phyloP scores from a whole-genome alignment of 2,113 vertebrate species.

The Tiliqua scincoides region DNA sequence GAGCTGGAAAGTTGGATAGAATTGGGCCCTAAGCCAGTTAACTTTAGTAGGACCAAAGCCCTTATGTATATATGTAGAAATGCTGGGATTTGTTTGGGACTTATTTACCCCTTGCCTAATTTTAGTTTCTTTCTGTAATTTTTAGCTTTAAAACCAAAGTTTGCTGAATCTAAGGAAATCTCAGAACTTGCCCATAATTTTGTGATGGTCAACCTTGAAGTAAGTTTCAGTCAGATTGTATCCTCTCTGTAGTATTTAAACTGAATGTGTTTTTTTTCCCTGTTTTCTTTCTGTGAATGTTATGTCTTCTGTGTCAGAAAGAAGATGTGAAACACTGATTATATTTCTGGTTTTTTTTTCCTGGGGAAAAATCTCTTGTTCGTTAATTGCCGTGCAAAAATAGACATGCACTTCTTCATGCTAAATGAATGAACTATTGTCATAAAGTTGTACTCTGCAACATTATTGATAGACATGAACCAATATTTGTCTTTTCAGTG shows the following conservation, averaged over 20 bases:
- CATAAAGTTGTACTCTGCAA: neutral
- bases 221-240: slow-evolving; percentile 68
- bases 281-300: neutral
- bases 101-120: neutral
- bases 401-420: neutral
- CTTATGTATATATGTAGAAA: neutral
- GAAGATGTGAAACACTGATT: neutral
- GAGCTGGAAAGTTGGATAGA: too few species aligned
- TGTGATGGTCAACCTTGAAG: slow-evolving; percentile 98
- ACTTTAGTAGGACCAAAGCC: neutral
- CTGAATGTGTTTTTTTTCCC: slow-evolving; percentile 29
- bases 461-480: neutral
- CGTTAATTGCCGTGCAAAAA: neutral
- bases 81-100: neutral
- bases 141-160: slow-evolving; percentile 95
- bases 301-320: slow-evolving; percentile 6
- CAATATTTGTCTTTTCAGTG: neutral
- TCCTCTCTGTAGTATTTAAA: slow-evolving; percentile 11
- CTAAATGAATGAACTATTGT: neutral
- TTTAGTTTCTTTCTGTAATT: neutral
- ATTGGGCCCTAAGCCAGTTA: neutral
- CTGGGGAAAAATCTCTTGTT: neutral
- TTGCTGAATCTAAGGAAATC: slow-evolving; percentile 96
- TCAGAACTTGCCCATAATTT: slow-evolving; percentile 98
- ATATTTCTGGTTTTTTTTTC: neutral